These are phyloP conservation scores for Falco novaeseelandiae DNA, from an alignment of 2,797 vertebrate species.

Conservation along the genomic window DNA sequence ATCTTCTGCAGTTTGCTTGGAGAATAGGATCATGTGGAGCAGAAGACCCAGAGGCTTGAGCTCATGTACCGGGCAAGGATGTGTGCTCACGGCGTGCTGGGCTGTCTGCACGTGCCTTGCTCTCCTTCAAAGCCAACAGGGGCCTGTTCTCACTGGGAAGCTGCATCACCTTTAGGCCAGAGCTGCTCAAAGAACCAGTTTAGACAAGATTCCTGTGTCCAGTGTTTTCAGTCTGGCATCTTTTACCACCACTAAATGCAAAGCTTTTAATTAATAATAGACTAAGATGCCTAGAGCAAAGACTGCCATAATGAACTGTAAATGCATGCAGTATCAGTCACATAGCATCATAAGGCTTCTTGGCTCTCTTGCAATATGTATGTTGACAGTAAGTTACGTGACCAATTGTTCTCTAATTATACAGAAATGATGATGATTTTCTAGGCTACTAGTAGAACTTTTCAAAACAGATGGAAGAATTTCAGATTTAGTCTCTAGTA, in stretches of 20 bases:
- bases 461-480: neutral
- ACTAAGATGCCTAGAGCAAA: neutral
- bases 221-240: neutral
- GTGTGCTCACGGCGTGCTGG: rapidly evolving
- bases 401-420: neutral
- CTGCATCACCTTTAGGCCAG: rapidly evolving
- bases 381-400: rapidly evolving
- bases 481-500: neutral
- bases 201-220: neutral
- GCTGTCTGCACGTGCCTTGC: neutral
- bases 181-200: neutral
- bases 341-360: neutral
- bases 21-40: neutral
- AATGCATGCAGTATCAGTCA: neutral
- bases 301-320: neutral
- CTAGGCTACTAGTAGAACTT: neutral
- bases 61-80: rapidly evolving
- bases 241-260: neutral
- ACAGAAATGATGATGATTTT: neutral
- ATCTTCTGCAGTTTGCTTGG: rapidly evolving
- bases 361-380: neutral
- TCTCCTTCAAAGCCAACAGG: neutral
- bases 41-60: neutral
- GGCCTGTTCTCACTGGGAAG: neutral
- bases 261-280: neutral